A percentile compares a stretch with the other conserved stretches of the same genome.
These are phyloP conservation scores for Coluber constrictor DNA, from an alignment of 2,797 vertebrate genomes.

Conservation along the genomic window DNA sequence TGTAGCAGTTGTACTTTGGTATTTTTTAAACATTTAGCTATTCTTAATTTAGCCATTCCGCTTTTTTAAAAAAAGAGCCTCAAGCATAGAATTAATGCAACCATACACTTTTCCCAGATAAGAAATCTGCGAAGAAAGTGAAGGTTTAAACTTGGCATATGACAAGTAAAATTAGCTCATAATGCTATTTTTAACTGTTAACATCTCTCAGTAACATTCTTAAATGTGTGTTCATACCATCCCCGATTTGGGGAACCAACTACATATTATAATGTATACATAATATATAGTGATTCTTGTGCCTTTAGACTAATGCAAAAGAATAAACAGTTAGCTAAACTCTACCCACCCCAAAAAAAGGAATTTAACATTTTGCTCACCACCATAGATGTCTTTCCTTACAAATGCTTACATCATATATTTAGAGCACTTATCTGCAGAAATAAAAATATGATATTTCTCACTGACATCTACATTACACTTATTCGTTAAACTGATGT, in stretches of 20 bases:
- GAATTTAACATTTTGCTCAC: not conserved
- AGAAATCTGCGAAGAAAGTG: not conserved
- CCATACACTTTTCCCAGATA: not conserved
- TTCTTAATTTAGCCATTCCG: conserved; percentile 18
- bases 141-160: not conserved
- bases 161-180: not conserved
- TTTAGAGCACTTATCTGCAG: not conserved
- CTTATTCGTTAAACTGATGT: not conserved
- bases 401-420: not conserved
- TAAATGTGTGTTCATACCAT: not conserved
- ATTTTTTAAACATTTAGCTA: conserved; percentile 39
- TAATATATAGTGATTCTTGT: not conserved
- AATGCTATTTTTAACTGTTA: not conserved
- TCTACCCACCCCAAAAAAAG: not conserved
- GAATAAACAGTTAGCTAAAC: not conserved
- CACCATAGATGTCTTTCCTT: not conserved
- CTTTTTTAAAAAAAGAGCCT: conserved; percentile 15
- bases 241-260: not conserved
- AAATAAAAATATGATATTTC: not conserved
- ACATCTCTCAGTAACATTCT: not conserved
- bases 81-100: not conserved
- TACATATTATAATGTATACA: not conserved
- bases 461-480: not conserved
- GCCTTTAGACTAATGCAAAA: not conserved
- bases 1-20: conserved; percentile 36